A percentile compares a stretch with the other conserved stretches of the same genome.
Conservation (phyloP, 1,140 invertebrate species). For the Nixonia krombeini region DNA sequence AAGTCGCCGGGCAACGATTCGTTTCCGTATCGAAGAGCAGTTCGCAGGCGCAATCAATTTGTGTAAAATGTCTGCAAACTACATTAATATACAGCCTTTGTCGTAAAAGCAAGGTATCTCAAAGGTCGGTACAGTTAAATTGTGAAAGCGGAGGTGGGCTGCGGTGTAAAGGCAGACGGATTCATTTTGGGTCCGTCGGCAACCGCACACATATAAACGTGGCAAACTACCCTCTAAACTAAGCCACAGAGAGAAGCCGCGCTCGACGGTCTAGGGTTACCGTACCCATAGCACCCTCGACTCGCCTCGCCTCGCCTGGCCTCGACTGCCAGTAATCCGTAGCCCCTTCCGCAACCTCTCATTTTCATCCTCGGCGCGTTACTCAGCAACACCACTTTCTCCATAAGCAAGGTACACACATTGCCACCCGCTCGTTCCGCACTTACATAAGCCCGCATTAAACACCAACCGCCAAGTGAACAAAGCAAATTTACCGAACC, state of each 20-base stretch:
- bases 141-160: constrained; percentile 27
- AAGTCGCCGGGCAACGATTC: no score
- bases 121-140: constrained; percentile 27
- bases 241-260: constrained; percentile 41
- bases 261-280: constrained; percentile 28
- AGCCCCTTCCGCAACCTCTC: constrained; percentile 30
- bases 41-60: constrained; percentile 3
- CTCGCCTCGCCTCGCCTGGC: no score
- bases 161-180: constrained; percentile 34
- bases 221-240: constrained; percentile 51
- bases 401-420: constrained; percentile 20
- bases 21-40: no score
- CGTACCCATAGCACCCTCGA: constrained; percentile 20
- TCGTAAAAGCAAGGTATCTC: constrained; percentile 13
- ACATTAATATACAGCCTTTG: constrained; percentile 4
- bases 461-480: constrained; percentile 25
- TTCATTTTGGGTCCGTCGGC: constrained; percentile 36
- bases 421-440: constrained; percentile 12
- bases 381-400: constrained; percentile 35
- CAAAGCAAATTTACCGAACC: constrained; percentile 35
- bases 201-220: constrained; percentile 53
- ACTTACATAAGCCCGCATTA: constrained; percentile 24
- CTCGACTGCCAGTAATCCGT: constrained; percentile 41
- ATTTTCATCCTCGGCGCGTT: constrained; percentile 36
- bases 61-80: constrained; percentile 2